Evolutionary conservation across 2,888 invertebrate species (phyloP).

Genomic region (Ceriagrion tenellum): DNA sequence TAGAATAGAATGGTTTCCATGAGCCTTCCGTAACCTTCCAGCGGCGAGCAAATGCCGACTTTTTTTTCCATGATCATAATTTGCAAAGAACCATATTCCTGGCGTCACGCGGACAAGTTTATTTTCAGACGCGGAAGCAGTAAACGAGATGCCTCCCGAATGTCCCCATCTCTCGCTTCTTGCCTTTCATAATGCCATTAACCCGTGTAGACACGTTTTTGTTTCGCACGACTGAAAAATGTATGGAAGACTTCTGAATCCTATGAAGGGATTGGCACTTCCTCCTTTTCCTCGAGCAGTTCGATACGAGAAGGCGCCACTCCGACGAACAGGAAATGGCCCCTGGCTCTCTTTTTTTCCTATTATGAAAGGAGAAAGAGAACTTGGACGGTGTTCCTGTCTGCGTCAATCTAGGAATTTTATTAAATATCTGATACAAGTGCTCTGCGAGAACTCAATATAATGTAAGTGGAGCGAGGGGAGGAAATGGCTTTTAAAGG

Average conservation of each 20-base stretch:
- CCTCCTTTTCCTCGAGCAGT: neutral
- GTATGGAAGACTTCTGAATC: neutral
- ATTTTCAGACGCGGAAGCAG: slow-evolving; percentile 2
- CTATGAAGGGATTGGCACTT: neutral
- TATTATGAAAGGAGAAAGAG: neutral
- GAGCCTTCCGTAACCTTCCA: too few species aligned
- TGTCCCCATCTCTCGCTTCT: neutral
- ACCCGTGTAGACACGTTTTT: neutral
- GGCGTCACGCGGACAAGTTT: neutral
- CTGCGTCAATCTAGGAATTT: slow-evolving; percentile 14
- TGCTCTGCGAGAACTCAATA: neutral
- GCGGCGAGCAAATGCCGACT: too few species aligned
- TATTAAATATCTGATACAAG: neutral
- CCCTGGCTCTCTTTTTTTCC: neutral
- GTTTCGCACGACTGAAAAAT: neutral
- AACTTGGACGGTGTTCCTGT: neutral
- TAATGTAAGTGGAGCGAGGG: neutral
- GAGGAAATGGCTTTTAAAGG: neutral
- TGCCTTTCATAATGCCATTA: neutral
- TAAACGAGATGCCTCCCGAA: neutral
- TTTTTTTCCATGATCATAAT: neutral
- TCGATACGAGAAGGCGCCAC: slow-evolving; percentile 1
- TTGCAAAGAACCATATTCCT: neutral
- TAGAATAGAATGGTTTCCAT: too few species aligned
- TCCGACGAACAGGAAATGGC: slow-evolving; percentile 3